phyloP scores from a whole-genome alignment of 2,888 invertebrate species.

The Hypselothyrea guttata region DNA sequence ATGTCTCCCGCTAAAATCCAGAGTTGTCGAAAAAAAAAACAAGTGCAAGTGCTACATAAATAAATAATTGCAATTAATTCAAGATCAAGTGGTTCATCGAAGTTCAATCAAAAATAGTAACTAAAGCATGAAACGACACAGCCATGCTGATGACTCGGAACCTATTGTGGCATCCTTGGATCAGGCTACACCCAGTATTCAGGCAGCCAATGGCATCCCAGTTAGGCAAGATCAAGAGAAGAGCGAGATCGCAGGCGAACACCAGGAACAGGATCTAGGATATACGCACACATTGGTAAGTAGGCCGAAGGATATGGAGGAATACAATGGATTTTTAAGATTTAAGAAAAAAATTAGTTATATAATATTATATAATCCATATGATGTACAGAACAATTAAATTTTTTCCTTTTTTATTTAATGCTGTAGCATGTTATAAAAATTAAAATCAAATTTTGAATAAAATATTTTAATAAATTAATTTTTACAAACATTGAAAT shows the following conservation, averaged over 20 bases:
- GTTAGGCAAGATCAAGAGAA: conserved; percentile 33
- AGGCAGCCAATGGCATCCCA: conserved; percentile 19
- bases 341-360: too few species aligned
- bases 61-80: background rate
- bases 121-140: conserved; percentile 20
- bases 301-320: too few species aligned
- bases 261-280: conserved; percentile 41
- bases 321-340: too few species aligned
- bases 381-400: too few species aligned
- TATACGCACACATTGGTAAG: conserved; percentile 48
- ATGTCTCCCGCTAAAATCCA: conserved; percentile 24
- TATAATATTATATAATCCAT: too few species aligned
- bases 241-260: conserved; percentile 34
- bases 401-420: too few species aligned
- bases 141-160: conserved; percentile 21
- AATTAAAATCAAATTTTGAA: too few species aligned
- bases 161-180: conserved; percentile 23
- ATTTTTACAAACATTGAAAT: too few species aligned
- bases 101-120: background rate
- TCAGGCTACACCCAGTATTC: conserved; percentile 16
- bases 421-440: too few species aligned
- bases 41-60: conserved; percentile 11
- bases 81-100: background rate
- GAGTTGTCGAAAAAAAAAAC: conserved; percentile 1
- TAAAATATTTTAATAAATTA: too few species aligned